A percentile compares a stretch with the other conserved stretches of the same genome.
Conservation (phyloP, 2,888 invertebrate species). For the Watsonalla binaria region DNA sequence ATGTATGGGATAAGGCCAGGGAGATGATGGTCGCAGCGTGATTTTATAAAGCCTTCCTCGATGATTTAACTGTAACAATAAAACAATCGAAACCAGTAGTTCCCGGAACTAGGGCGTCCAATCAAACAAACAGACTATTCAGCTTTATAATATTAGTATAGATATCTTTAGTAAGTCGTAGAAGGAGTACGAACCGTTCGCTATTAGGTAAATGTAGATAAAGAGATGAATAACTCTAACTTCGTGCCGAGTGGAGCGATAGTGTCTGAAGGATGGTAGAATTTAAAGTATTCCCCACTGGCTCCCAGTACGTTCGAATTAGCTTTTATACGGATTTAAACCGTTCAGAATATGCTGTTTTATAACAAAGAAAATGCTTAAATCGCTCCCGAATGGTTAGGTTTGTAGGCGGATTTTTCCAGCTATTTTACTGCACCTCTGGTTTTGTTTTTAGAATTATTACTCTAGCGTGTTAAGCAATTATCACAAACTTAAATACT, state of each 20-base stretch:
- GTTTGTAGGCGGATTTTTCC: neutral
- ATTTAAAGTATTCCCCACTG: neutral
- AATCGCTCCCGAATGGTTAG: neutral
- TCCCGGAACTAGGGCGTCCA: too few relatives aligned
- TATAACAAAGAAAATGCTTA: neutral
- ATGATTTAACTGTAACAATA: too few relatives aligned
- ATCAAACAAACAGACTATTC: too few relatives aligned
- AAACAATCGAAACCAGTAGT: too few relatives aligned
- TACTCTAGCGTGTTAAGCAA: too few relatives aligned
- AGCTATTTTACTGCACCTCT: neutral
- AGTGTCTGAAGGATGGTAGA: neutral
- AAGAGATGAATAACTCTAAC: neutral
- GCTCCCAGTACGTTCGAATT: neutral
- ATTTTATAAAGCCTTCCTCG: too few relatives aligned
- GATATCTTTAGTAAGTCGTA: too few relatives aligned
- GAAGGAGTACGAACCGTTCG: too few relatives aligned
- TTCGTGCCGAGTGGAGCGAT: neutral
- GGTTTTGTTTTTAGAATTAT: neutral
- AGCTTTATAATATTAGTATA: too few relatives aligned
- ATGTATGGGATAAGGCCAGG: too few relatives aligned
- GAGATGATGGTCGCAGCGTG: too few relatives aligned
- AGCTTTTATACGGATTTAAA: conserved; percentile 1
- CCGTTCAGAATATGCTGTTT: neutral
- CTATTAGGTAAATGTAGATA: neutral
- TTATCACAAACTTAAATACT: too few relatives aligned